Evolutionary conservation across 23 tunicate genomes (phyloP).

Genomic region (Halocynthia aurantium): DNA sequence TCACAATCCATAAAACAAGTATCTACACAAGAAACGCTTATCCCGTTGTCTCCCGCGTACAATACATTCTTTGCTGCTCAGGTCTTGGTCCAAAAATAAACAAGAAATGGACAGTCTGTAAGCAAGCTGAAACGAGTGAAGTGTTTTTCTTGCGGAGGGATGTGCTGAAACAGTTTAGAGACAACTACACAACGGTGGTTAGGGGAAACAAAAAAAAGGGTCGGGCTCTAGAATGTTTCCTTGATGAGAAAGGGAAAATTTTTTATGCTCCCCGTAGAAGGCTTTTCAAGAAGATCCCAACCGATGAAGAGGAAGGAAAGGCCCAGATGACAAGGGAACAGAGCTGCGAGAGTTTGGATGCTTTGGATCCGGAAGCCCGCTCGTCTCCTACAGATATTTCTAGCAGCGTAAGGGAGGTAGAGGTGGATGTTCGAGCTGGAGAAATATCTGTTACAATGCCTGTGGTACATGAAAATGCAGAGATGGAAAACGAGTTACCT

Average conservation of each 20-base stretch:
- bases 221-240: slow-evolving; percentile 70
- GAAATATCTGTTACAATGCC: too few species aligned
- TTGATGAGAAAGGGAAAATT: slow-evolving; percentile 47
- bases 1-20: slow-evolving; percentile 68
- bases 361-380: background rate
- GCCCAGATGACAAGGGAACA: background rate
- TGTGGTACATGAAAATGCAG: too few species aligned
- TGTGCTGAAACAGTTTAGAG: slow-evolving; percentile 9
- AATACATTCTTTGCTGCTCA: slow-evolving; percentile 31
- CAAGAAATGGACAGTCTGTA: slow-evolving; percentile 79
- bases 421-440: too few species aligned
- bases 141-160: slow-evolving; percentile 55
- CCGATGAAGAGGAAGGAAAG: slow-evolving; percentile 7
- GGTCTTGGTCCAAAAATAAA: slow-evolving; percentile 27
- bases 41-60: slow-evolving; percentile 32
- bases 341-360: slow-evolving; percentile 10
- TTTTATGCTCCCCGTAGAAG: slow-evolving; percentile 24
- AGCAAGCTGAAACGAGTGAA: slow-evolving; percentile 91
- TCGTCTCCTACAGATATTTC: background rate
- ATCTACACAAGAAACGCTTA: slow-evolving; percentile 70
- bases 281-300: slow-evolving; percentile 18
- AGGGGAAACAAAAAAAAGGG: slow-evolving; percentile 41
- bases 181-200: slow-evolving; percentile 66
- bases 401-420: too few species aligned
- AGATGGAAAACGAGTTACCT: too few species aligned